Conservation (phyloP, 2,888 invertebrate genomes). For the Biston betularia region DNA sequence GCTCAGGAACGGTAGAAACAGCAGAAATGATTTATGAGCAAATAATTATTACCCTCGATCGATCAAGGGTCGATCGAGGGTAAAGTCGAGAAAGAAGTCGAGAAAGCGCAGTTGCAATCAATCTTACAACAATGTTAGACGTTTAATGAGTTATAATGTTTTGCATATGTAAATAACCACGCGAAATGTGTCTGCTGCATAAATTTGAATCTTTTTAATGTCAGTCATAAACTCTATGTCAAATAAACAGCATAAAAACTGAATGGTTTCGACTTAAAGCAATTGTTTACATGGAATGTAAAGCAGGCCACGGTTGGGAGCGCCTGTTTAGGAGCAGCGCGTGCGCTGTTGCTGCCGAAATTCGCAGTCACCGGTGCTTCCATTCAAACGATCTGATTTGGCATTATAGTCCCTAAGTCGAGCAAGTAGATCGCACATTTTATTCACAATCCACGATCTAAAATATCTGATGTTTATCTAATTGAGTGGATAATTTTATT, state of each 20-base stretch:
- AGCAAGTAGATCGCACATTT: slow-evolving; percentile 26
- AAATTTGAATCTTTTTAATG: slow-evolving; percentile 32
- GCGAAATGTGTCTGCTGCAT: slow-evolving; percentile 10
- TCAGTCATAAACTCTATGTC: slow-evolving; percentile 26
- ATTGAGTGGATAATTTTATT: slow-evolving; percentile 43
- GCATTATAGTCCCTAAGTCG: slow-evolving; percentile 48
- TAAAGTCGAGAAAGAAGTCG: too few species aligned
- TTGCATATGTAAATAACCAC: slow-evolving; percentile 24
- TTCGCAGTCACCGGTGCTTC: slow-evolving; percentile 50
- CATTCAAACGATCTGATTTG: slow-evolving; percentile 53
- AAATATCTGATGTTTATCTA: slow-evolving; percentile 38
- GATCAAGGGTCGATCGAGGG: too few species aligned
- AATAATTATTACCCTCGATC: slow-evolving; percentile 4
- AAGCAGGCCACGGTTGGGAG: slow-evolving; percentile 50
- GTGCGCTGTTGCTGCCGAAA: slow-evolving; percentile 64
- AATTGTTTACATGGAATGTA: slow-evolving; percentile 38
- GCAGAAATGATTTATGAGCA: neutral
- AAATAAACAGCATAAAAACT: slow-evolving; percentile 27
- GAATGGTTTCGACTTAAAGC: slow-evolving; percentile 32
- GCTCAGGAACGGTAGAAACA: neutral
- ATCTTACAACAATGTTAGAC: slow-evolving; percentile 22
- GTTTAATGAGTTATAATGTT: slow-evolving; percentile 16
- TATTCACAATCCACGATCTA: slow-evolving; percentile 17
- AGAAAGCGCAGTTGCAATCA: slow-evolving; percentile 16
- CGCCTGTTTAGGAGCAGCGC: slow-evolving; percentile 50